phyloP scores from a whole-genome alignment of 2,888 invertebrate species.

The Meteorus cinctellus region DNA sequence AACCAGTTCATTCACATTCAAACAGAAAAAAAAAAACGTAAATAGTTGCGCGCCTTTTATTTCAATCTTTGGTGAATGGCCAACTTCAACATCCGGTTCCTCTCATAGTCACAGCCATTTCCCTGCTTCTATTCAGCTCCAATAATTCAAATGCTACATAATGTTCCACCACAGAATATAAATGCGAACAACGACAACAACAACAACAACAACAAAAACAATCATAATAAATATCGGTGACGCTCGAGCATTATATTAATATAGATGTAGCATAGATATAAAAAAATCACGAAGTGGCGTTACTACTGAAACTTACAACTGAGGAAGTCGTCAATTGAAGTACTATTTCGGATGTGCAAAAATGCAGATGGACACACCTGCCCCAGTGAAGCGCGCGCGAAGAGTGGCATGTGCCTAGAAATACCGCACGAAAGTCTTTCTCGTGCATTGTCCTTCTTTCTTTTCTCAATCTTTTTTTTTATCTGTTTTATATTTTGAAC shows the following conservation, averaged over 20 bases:
- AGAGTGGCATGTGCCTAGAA: conserved; percentile 47
- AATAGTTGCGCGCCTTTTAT: neutral
- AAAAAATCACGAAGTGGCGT: neutral
- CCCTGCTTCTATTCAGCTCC: neutral
- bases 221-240: no score
- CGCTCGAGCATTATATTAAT: no score
- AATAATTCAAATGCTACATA: neutral
- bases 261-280: neutral
- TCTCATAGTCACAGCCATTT: neutral
- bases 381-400: conserved; percentile 20
- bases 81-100: conserved; percentile 11
- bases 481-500: conserved; percentile 21
- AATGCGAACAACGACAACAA: no score
- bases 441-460: conserved; percentile 39
- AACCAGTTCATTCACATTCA: neutral
- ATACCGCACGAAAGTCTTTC: conserved; percentile 42
- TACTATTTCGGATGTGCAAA: conserved; percentile 32
- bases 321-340: conserved; percentile 26
- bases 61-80: neutral
- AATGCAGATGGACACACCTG: conserved; percentile 43
- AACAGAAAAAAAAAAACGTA: neutral
- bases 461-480: conserved; percentile 18
- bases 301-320: neutral
- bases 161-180: neutral
- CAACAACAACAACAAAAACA: no score